A percentile compares a stretch with the other conserved stretches of the same genome.
These are phyloP conservation scores for Glossophaga mutica DNA, from an alignment of 2,797 vertebrate genomes.

Conservation along the genomic window DNA sequence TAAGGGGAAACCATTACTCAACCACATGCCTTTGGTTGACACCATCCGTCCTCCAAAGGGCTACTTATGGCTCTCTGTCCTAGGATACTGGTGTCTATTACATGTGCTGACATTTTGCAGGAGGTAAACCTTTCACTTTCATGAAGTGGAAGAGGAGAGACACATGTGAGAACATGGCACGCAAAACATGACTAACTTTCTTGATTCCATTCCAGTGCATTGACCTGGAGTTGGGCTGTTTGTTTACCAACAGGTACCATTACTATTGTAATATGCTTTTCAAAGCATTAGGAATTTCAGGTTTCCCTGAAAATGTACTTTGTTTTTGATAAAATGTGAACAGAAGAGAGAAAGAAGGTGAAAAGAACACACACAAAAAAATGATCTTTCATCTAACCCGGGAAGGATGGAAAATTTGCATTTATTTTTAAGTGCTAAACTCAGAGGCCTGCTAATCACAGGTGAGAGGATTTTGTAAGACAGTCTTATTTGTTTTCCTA, in stretches of 20 bases:
- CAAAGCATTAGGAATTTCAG: conserved; percentile 74
- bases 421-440: conserved; percentile 76
- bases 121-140: conserved; percentile 78
- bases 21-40: conserved; percentile 82
- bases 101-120: conserved; percentile 76
- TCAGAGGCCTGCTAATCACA: conserved; percentile 65
- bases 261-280: conserved; percentile 66
- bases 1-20: conserved; percentile 77
- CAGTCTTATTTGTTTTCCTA: conserved; percentile 73
- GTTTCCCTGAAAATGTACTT: conserved; percentile 66
- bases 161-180: conserved; percentile 67
- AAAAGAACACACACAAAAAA: conserved; percentile 69
- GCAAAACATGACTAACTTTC: conserved; percentile 54
- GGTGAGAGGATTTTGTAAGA: conserved; percentile 77
- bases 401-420: conserved; percentile 75
- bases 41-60: conserved; percentile 78
- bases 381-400: conserved; percentile 77
- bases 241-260: conserved; percentile 58
- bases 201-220: conserved; percentile 62
- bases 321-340: conserved; percentile 59
- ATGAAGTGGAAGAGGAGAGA: conserved; percentile 74
- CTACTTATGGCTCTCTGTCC: conserved; percentile 83
- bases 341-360: conserved; percentile 67
- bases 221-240: conserved; percentile 72
- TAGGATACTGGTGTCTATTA: conserved; percentile 72